Percentiles rank a stretch among this genome's conserved stretches.
phyloP scores from a whole-genome alignment of 2,888 invertebrate species.

The Phasia obesa region DNA sequence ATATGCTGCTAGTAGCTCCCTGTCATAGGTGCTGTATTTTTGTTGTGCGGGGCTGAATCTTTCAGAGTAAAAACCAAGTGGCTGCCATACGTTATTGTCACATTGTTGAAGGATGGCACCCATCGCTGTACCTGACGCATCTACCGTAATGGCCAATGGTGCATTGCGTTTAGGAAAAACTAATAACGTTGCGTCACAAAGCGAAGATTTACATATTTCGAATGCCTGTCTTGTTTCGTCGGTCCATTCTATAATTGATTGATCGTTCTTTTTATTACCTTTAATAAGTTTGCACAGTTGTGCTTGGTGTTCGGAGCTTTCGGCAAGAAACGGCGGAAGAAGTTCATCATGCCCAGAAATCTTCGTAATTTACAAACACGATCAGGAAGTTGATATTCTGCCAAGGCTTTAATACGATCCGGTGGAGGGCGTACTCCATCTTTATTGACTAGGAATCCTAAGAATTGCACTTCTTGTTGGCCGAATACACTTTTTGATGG shows the following conservation, averaged over 20 bases:
- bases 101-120: constrained; percentile 48
- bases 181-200: constrained; percentile 35
- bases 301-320: constrained; percentile 3
- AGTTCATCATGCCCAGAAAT: constrained; percentile 8
- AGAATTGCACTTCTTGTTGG: too few species aligned
- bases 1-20: too few species aligned
- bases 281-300: not conserved
- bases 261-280: not conserved
- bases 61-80: constrained; percentile 50
- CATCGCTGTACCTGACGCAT: too few species aligned
- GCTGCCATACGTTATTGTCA: constrained; percentile 31
- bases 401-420: too few species aligned
- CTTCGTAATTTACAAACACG: not conserved
- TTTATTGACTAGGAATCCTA: too few species aligned
- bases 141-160: constrained; percentile 31
- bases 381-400: not conserved
- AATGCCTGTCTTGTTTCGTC: not conserved
- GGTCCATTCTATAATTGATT: constrained; percentile 3
- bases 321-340: not conserved
- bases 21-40: too few species aligned
- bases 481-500: not conserved
- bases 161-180: constrained; percentile 17
- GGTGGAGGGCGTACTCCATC: too few species aligned
- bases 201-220: not conserved
- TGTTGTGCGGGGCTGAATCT: constrained; percentile 38